Percentiles rank a stretch among this genome's conserved stretches.
Conservation (phyloP, 64 coral and sea anemone species). For the Exaiptasia diaphana region DNA sequence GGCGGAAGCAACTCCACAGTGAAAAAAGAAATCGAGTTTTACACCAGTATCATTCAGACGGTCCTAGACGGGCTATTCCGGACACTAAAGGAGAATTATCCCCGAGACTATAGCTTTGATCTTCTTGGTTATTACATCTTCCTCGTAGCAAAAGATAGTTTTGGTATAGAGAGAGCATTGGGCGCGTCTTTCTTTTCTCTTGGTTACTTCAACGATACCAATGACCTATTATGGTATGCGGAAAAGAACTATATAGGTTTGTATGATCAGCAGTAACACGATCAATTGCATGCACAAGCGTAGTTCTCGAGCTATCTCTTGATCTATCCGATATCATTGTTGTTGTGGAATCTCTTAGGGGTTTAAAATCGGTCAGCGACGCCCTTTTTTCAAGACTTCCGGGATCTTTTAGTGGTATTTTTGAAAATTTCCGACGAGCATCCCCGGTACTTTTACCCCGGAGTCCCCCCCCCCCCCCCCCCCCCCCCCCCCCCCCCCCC, state of each 20-base stretch:
- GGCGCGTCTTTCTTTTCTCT: constrained; percentile 52
- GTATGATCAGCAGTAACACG: not conserved
- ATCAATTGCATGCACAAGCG: too few relatives aligned
- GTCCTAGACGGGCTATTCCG: constrained; percentile 18
- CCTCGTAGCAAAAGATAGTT: constrained; percentile 43
- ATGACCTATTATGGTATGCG: constrained; percentile 53
- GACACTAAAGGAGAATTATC: not conserved
- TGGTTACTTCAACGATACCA: constrained; percentile 32
- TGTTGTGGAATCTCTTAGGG: too few relatives aligned
- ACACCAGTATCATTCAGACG: constrained; percentile 17
- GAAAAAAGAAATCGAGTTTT: constrained; percentile 29
- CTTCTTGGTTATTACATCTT: constrained; percentile 61
- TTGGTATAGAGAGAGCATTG: constrained; percentile 40
- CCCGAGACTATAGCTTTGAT: not conserved
- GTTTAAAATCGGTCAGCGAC: too few relatives aligned
- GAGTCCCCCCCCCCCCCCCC: too few relatives aligned
- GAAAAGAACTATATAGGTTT: constrained; percentile 30
- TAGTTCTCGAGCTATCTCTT: too few relatives aligned
- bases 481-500: too few relatives aligned
- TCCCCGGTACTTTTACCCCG: too few relatives aligned
- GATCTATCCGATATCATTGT: too few relatives aligned
- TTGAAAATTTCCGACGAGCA: too few relatives aligned
- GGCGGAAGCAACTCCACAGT: constrained; percentile 1
- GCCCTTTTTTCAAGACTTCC: too few relatives aligned
- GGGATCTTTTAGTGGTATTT: too few relatives aligned